Conservation (phyloP, 2,113 vertebrate genomes). For the Naja naja region DNA sequence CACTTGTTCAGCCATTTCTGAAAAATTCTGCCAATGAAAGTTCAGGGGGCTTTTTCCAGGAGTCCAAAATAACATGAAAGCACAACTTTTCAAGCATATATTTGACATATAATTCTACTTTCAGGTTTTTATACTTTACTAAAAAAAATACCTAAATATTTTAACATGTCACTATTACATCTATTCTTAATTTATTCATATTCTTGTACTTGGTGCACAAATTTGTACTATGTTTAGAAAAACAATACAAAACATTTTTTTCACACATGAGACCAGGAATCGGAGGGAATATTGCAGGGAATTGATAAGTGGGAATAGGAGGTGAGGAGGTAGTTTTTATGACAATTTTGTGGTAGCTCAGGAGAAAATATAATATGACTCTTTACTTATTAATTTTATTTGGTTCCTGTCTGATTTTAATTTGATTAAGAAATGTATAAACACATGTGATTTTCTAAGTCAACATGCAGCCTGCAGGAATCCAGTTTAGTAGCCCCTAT, state of each 20-base stretch:
- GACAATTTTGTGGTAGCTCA: neutral
- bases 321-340: neutral
- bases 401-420: neutral
- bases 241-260: neutral
- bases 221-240: neutral
- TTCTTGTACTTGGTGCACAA: neutral
- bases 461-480: neutral
- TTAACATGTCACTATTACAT: neutral
- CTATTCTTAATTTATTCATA: neutral
- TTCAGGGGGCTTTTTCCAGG: neutral
- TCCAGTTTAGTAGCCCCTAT: neutral
- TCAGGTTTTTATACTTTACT: neutral
- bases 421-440: neutral
- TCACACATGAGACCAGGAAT: neutral
- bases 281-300: neutral
- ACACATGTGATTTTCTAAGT: neutral
- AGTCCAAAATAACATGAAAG: neutral
- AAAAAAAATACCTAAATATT: neutral
- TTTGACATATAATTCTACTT: neutral
- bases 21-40: neutral
- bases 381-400: neutral
- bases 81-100: neutral
- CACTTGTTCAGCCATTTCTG: neutral
- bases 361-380: neutral
- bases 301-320: neutral